A percentile compares a stretch with the other conserved stretches of the same genome.
These are phyloP conservation scores for Himalopsyche anomala DNA, from an alignment of 2,888 invertebrate species.

Conservation along the genomic window DNA sequence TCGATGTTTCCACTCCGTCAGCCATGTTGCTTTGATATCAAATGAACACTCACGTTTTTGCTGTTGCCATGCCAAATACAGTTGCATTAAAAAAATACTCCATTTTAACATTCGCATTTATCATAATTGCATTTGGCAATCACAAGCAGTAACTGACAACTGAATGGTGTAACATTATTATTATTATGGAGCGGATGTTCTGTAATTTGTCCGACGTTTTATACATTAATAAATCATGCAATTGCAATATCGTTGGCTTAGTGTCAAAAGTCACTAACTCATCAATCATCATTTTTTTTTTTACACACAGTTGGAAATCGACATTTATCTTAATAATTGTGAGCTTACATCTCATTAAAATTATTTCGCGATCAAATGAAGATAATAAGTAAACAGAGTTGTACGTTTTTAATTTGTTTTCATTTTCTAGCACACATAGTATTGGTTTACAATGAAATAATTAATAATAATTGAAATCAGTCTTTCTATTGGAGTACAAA, in stretches of 20 bases:
- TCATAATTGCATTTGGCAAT: slow-evolving; percentile 41
- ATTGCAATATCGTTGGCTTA: slow-evolving; percentile 27
- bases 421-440: too few relatives aligned
- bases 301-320: too few relatives aligned
- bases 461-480: too few relatives aligned
- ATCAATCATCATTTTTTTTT: not conserved
- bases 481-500: too few relatives aligned
- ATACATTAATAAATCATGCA: slow-evolving; percentile 33
- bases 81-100: slow-evolving; percentile 37
- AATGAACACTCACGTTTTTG: slow-evolving; percentile 39
- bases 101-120: slow-evolving; percentile 40
- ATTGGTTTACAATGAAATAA: too few relatives aligned
- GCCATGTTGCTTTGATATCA: slow-evolving; percentile 16
- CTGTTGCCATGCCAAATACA: slow-evolving; percentile 37
- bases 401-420: too few relatives aligned
- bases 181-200: slow-evolving; percentile 38
- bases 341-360: too few relatives aligned
- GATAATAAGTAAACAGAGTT: too few relatives aligned
- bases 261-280: slow-evolving; percentile 39
- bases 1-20: slow-evolving; percentile 40
- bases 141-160: slow-evolving; percentile 36
- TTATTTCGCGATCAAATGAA: too few relatives aligned
- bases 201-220: slow-evolving; percentile 31
- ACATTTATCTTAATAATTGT: too few relatives aligned
- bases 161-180: slow-evolving; percentile 42